Conservation (phyloP, 2,888 invertebrate genomes). For the Lumbricus terrestris region DNA sequence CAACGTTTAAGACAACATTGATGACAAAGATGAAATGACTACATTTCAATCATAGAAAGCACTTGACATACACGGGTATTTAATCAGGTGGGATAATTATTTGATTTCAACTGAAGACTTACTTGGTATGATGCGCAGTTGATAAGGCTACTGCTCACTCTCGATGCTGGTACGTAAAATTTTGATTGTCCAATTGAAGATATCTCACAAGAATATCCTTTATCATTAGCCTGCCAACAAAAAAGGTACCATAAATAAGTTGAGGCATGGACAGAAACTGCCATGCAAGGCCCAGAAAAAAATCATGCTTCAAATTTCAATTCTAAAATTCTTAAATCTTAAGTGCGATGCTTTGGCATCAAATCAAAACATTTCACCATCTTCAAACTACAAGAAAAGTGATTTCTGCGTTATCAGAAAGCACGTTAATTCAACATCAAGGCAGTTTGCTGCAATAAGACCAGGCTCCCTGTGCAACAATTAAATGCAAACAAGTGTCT, state of each 20-base stretch:
- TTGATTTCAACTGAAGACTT: background rate
- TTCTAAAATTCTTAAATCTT: background rate
- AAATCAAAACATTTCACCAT: too few relatives aligned
- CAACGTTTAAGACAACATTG: background rate
- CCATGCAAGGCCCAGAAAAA: background rate
- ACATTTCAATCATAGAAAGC: background rate
- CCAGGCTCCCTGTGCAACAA: background rate
- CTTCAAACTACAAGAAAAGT: background rate
- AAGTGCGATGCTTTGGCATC: too few relatives aligned
- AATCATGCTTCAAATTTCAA: background rate
- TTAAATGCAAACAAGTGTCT: background rate
- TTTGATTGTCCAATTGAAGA: background rate
- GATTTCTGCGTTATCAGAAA: background rate
- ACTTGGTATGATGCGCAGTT: background rate
- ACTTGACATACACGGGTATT: background rate
- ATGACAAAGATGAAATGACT: background rate
- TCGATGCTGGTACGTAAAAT: background rate
- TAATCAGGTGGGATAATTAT: too few relatives aligned
- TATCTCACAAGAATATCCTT: background rate
- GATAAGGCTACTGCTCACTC: conserved; percentile 8
- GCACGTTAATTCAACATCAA: background rate
- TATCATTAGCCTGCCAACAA: background rate
- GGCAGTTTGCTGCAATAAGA: background rate
- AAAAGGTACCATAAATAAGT: background rate
- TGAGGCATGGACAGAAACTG: background rate